Base-by-base conservation (phyloP, 2,888 invertebrate species). In the Melieria picta region DNA sequence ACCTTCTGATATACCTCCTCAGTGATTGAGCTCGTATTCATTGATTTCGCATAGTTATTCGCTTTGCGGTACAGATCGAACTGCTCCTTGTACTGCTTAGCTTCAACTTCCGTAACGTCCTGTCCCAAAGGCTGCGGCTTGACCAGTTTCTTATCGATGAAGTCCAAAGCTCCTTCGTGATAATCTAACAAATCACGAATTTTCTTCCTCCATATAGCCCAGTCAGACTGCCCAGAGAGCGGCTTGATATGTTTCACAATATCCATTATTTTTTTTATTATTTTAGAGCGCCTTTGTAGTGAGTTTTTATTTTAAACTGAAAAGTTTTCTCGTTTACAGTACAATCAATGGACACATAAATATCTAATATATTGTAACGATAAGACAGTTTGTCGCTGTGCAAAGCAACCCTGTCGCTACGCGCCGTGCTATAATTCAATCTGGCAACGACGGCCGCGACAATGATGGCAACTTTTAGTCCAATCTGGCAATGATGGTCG, bases 31-130 rank as follows among this genome's bases (percentile, higher is more conserved):
- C 77, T 81, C 45, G 79, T 73, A 50, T 84, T 82, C 81, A 82
- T 80, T 0, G 82, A 80, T 61, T 82, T 84, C 4, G 82, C 80
- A 69, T 81, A 82, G 74, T 81, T 83, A 63, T 82, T 84, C 60
- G 83, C 81, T 73, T 81, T 83, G 58, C 80, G 76, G 65, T 74
- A 81, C 43, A 77, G 69, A 75, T 80, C 77, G 65, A 60, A 65
- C 43, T 71, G 9, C 65, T 69, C 16, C 60, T 76, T 78, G 65
- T 75, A 72, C 57, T 48, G 16, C 63, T 65, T 79, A 4, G 50
- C 72, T 61, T 76, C 47, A 30, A 55, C 72, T 58, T 71, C 75
- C 13, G 72, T 73, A 13, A 79, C 78, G 56, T 43, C 50, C 52
- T 62, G 52, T 52, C 7, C 9, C 43, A 72, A 13, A 1, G 65